Conservation (phyloP, 1,140 invertebrate genomes). For the Brachionus paranguensis region DNA sequence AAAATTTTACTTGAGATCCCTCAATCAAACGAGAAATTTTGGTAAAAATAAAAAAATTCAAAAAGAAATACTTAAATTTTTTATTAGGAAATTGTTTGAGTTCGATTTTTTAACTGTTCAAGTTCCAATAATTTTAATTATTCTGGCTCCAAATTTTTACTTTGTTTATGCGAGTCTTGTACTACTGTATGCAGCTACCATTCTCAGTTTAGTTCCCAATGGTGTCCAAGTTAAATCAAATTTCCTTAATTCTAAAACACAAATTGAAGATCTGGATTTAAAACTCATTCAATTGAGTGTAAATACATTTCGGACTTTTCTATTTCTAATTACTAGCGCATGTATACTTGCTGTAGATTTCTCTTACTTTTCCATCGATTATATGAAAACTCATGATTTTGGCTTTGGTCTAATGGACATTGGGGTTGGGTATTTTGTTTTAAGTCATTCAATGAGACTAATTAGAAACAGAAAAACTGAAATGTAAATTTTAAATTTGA, state of each 20-base stretch:
- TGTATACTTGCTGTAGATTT: constrained; percentile 28
- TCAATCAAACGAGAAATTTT: not conserved
- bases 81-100: not conserved
- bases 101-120: not conserved
- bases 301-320: not conserved
- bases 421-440: constrained; percentile 80
- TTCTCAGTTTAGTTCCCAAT: not conserved
- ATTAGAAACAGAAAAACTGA: not conserved
- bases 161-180: not conserved
- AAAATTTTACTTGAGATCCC: not conserved
- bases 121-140: not conserved
- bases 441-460: constrained; percentile 68
- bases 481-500: not conserved
- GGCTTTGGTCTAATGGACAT: constrained; percentile 89
- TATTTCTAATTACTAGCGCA: constrained; percentile 18
- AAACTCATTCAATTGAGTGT: not conserved
- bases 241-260: not conserved
- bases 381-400: constrained; percentile 75
- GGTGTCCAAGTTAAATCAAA: not conserved
- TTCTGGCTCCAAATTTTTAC: not conserved
- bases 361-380: not conserved
- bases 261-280: not conserved
- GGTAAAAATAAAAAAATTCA: not conserved
- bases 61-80: not conserved
- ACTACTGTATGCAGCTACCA: not conserved